Evolutionary conservation across 2,797 vertebrate species (phyloP), one percentile per base, ranked within the genome.

Genomic region (Semaprochilodus insignis): DNA sequence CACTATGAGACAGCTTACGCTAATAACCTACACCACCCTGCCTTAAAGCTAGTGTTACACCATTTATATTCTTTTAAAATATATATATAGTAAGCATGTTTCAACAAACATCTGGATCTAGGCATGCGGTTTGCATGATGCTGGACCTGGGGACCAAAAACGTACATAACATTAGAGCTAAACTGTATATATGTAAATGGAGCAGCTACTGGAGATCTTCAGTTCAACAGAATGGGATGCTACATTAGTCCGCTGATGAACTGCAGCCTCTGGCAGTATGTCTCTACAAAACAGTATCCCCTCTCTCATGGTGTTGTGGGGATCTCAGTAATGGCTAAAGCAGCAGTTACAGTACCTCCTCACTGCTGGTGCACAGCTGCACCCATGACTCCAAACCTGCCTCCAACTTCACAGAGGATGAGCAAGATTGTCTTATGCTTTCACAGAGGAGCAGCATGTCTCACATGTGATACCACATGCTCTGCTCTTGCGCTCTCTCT

Each of bases 401-500:
- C 40, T 23, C 5, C 25, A n/a, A 34, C 71, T 73, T 25, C 25
- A 69, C 15, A 16, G 48, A 52, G 48, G 14, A 57, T 36, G 52
- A 57, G 72, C 23, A 13, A 17, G 70, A 19, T 2, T 57, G 52
- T 17, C 25, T 59, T 1, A 59, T n/a, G 19, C 34, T 36, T 36
- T 74, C 54, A 74, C 11, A 74, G 25, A 59, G 54, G 21, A 19
- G 23, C 27, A 14, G 52, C 17, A 34, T 57, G 52, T 74, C 51
- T 74, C 19, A 57, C 72, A 73, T 44, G 36, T 51, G 69, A 73
- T 31, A 27, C 27, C 44, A 72, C 70, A 52, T 72, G 70, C 48
- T 72, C 44, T 72, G n/a, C 14, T 11, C 70, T 25, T 8, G 15
- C 27, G 16, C 13, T 11, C 82, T 89, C 79, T 48, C 74, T 21